Base-by-base conservation (phyloP, 2,113 vertebrate species). In the Erpornis zantholeuca region DNA sequence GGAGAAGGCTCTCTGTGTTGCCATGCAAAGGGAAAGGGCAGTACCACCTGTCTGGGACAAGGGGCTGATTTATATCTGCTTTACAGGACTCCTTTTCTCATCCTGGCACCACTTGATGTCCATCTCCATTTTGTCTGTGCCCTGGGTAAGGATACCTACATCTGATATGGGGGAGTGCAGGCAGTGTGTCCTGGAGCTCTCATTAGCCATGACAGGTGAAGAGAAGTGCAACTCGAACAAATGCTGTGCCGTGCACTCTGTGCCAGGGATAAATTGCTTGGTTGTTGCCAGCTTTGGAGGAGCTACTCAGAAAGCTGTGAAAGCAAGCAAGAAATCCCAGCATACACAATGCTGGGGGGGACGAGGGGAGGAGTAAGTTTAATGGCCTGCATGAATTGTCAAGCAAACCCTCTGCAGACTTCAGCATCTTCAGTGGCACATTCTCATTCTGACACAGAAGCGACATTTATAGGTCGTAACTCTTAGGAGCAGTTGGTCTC, bases 321-420 rank as follows among this genome's bases (percentile, higher is more conserved):
- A 93, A 95, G 91, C 75, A 88, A 96, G 96, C 72, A 94, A 96
- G 97, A 96, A 95, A 94, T 92, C 93, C 94, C 92, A 93, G 92
- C 3, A 72, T 38, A 88, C 60, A 81, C 79, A 93, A 44, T 0
- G 57, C 88, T 96, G 78, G 96, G 96, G 96, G 85, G 77, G 88
- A 94, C 1, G 17, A 98, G 97, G 97, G 98, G 92, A 98, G 97
- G 98, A 98, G 98, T 98, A 95, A 97, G 97, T 98, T 98, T 99
- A 98, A 99, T 98, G 98, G 97, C 97, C 97, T 97, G 85, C 95
- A 85, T 88, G 95, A 97, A 97, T 96, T 94, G 97, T 98, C 98
- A 98, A 98, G 98, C 98, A 99, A 98, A 98, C 84, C 88, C 97
- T 97, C 97, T 96, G 96, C 97, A 97, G 98, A 97, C 95, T 98